Base-by-base conservation (phyloP, 2,113 vertebrate genomes). In the Neogale vison region DNA sequence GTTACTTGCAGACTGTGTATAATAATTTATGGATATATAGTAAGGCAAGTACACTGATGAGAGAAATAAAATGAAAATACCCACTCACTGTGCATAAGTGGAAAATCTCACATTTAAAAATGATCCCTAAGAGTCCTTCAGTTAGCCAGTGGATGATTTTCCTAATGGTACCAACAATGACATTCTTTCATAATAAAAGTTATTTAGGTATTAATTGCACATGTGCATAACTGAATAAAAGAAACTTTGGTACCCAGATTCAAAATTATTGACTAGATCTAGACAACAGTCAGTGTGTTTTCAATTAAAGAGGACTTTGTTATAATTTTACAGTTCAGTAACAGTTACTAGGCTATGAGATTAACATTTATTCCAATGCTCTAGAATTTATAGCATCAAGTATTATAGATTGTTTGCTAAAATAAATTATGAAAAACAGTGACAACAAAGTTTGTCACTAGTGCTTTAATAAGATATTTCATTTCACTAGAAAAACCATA, bases 61-160 rank as follows among this genome's bases (percentile, higher is more conserved):
- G 31, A 96, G 74, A 97, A 71, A 84, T 96, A 29, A 83, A 98
- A 94, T 95, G 76, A 96, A 96, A 94, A 29, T 87, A 34, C 92
- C 61, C 6, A 36, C 10, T 93, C 47, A 29, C 14, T 74, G 14
- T 36, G 10, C 55, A 29, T 47, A 93, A 77, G 94, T 8, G 24
- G 88, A 97, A 97, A 97, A 42, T 92, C 88, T 39, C 12, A 92
- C 31, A 76, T 95, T 92, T 89, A 34, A 96, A 98, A 67, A 77
- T 63, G 50, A n/a, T 59, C 42, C 90, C 14, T 65, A 89, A 67
- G 45, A 97, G 12, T 76, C 69, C 76, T 76, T 76, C 76, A 95
- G 45, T 94, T 31, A 90, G 15, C 7, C 52, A 93, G 11, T 76
- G 79, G 18, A 74, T 84, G 81, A 17, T 36, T 97, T 96, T 96